Evolutionary conservation across 1,140 invertebrate species (phyloP).

Genomic region (Nasonia giraulti): DNA sequence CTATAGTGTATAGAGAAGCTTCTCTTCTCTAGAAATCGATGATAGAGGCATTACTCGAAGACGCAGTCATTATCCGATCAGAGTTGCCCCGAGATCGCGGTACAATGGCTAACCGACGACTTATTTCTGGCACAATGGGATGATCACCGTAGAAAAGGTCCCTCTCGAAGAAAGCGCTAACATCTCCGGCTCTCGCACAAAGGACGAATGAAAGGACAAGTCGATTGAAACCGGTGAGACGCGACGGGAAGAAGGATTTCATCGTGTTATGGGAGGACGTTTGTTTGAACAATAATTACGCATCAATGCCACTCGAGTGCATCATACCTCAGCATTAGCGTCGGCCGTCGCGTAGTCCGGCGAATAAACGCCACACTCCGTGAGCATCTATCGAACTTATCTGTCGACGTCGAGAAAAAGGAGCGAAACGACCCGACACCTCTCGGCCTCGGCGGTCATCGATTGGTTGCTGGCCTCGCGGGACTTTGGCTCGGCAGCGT

Average conservation of each 20-base stretch:
- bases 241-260: neutral
- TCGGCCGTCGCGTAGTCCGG: too few species aligned
- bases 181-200: neutral
- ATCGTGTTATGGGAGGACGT: neutral
- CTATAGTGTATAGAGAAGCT: too few species aligned
- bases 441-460: neutral
- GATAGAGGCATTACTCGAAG: neutral
- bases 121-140: slow-evolving; percentile 3
- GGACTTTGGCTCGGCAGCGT: neutral
- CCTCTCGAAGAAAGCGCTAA: slow-evolving; percentile 6
- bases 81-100: neutral
- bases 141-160: slow-evolving; percentile 14
- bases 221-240: neutral
- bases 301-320: neutral
- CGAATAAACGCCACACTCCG: too few species aligned
- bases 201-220: slow-evolving; percentile 13
- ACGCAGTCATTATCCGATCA: slow-evolving; percentile 9
- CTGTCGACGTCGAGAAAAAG: neutral
- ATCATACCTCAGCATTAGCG: too few species aligned
- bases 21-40: neutral
- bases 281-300: neutral
- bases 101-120: slow-evolving; percentile 3
- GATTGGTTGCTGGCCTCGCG: neutral
- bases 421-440: neutral
- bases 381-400: too few species aligned